These are phyloP conservation scores for Ophion ellenae DNA, from an alignment of 2,888 invertebrate species.

Conservation along the genomic window DNA sequence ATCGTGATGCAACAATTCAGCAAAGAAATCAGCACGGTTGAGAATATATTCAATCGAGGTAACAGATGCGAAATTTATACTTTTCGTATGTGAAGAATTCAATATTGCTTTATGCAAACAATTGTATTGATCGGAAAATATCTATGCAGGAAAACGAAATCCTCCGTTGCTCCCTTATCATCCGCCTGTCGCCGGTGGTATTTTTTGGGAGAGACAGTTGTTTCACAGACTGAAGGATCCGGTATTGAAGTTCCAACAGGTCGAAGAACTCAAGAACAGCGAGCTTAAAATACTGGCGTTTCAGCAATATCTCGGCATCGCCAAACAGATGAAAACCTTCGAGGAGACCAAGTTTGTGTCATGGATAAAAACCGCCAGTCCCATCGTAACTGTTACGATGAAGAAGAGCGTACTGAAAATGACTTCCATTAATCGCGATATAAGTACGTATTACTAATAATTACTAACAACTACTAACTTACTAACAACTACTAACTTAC, in stretches of 20 bases:
- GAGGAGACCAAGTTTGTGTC: slow-evolving; percentile 89
- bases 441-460: slow-evolving; percentile 54
- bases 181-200: slow-evolving; percentile 92
- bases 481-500: no score
- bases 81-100: slow-evolving; percentile 16
- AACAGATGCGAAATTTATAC: slow-evolving; percentile 36
- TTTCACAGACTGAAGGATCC: slow-evolving; percentile 92
- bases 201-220: slow-evolving; percentile 93
- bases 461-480: no score
- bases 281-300: slow-evolving; percentile 91
- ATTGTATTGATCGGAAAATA: background rate
- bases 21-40: slow-evolving; percentile 91
- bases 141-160: slow-evolving; percentile 85
- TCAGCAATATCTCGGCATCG: slow-evolving; percentile 90
- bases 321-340: slow-evolving; percentile 90
- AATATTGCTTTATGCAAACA: background rate
- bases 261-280: slow-evolving; percentile 89
- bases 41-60: slow-evolving; percentile 88
- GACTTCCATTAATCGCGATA: slow-evolving; percentile 78
- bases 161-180: slow-evolving; percentile 91
- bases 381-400: slow-evolving; percentile 88
- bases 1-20: slow-evolving; percentile 93
- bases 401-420: slow-evolving; percentile 89
- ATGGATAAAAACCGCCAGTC: slow-evolving; percentile 89
- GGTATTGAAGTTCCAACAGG: slow-evolving; percentile 91